phyloP scores from a whole-genome alignment of 2,113 vertebrate genomes.

The Eonycteris spelaea region DNA sequence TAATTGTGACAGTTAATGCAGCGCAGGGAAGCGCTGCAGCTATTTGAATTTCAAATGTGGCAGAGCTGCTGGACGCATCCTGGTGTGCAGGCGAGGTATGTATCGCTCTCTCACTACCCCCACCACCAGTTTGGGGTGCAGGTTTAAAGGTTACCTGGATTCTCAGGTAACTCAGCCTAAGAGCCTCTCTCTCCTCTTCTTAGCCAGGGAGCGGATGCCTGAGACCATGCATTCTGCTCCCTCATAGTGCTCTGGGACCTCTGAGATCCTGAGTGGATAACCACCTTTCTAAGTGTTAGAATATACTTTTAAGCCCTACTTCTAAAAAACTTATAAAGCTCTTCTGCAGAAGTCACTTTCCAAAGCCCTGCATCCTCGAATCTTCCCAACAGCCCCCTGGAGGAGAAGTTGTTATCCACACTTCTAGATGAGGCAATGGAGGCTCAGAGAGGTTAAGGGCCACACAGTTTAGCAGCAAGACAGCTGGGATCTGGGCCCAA shows the following conservation, averaged over 20 bases:
- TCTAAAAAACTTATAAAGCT: neutral
- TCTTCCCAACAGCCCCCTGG: neutral
- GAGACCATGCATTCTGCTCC: neutral
- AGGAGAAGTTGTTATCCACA: neutral
- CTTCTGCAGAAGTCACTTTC: neutral
- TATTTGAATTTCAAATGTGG: constrained; percentile 40
- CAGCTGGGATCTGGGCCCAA: neutral
- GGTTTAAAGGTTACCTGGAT: neutral
- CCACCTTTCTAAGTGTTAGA: neutral
- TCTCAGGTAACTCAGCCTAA: neutral
- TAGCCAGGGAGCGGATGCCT: neutral
- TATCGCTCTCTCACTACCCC: neutral
- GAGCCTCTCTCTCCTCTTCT: neutral
- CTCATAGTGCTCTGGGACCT: neutral
- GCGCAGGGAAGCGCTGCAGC: neutral
- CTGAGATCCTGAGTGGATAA: neutral
- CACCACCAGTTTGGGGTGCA: neutral
- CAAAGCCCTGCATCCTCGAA: neutral
- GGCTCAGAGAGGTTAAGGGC: neutral
- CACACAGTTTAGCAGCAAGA: neutral
- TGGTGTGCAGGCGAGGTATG: rapidly evolving
- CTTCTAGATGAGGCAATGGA: neutral
- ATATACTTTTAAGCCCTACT: neutral
- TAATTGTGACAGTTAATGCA: neutral
- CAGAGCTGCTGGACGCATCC: neutral